Evolutionary conservation across 1,140 invertebrate genomes (phyloP).

Genomic region (Acromyrmex echinatior): DNA sequence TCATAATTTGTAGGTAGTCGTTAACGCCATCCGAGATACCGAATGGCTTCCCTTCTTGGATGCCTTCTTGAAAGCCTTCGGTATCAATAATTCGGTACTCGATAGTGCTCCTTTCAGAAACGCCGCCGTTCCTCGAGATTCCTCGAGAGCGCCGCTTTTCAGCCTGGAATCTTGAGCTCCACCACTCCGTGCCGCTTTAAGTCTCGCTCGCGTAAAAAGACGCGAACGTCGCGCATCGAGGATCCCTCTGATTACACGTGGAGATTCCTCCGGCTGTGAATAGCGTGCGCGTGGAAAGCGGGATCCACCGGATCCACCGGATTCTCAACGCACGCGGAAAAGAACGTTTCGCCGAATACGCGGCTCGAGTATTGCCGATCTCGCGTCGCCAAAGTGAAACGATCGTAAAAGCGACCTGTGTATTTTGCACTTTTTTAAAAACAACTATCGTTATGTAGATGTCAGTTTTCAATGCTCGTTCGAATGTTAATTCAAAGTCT

Average conservation of each 20-base stretch:
- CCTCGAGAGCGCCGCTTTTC: conserved; percentile 65
- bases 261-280: conserved; percentile 22
- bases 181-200: conserved; percentile 60
- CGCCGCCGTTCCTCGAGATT: conserved; percentile 64
- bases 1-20: not conserved
- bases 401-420: not conserved
- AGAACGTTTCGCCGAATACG: not conserved
- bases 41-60: conserved; percentile 7
- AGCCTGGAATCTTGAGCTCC: conserved; percentile 59
- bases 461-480: conserved; percentile 29
- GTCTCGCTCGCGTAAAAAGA: conserved; percentile 64
- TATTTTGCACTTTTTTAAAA: not conserved
- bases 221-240: conserved; percentile 50
- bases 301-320: not conserved
- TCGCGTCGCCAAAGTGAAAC: not conserved
- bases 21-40: not conserved
- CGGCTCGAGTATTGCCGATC: not conserved
- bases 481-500: conserved; percentile 32
- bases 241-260: conserved; percentile 64
- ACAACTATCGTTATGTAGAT: conserved; percentile 30
- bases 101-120: conserved; percentile 51
- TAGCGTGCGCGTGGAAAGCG: not conserved
- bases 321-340: conserved; percentile 27
- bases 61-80: conserved; percentile 34
- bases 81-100: conserved; percentile 68